These are phyloP conservation scores for Metopolophium dirhodum DNA, from an alignment of 1,140 invertebrate genomes.

Conservation along the genomic window DNA sequence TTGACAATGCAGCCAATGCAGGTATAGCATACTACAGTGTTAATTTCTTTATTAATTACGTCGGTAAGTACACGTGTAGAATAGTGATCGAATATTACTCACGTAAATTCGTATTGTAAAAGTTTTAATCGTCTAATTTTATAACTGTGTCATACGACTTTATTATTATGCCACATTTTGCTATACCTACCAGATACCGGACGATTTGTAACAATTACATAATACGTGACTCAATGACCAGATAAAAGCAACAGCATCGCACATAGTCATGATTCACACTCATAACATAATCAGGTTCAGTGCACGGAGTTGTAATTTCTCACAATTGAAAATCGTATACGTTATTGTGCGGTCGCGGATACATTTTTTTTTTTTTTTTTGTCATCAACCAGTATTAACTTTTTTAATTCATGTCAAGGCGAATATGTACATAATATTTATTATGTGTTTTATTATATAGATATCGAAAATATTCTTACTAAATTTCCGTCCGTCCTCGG, in stretches of 20 bases:
- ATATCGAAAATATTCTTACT: conserved; percentile 19
- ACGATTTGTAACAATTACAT: background rate
- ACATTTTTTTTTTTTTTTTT: background rate
- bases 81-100: background rate
- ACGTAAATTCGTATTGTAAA: background rate
- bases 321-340: background rate
- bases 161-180: background rate
- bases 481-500: background rate
- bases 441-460: background rate
- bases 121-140: background rate
- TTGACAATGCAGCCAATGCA: background rate
- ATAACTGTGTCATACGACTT: background rate
- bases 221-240: background rate
- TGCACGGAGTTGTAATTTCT: background rate
- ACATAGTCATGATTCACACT: background rate
- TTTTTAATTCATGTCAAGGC: conserved; percentile 11
- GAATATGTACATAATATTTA: background rate
- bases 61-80: accelerated
- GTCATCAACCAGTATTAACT: background rate
- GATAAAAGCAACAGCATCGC: background rate
- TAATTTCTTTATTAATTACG: background rate
- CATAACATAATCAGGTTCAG: background rate
- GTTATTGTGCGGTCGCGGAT: background rate
- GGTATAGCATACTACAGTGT: background rate
- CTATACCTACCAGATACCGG: background rate